phyloP scores from a whole-genome alignment of 2,113 vertebrate species.

The Dicaeum eximium region DNA sequence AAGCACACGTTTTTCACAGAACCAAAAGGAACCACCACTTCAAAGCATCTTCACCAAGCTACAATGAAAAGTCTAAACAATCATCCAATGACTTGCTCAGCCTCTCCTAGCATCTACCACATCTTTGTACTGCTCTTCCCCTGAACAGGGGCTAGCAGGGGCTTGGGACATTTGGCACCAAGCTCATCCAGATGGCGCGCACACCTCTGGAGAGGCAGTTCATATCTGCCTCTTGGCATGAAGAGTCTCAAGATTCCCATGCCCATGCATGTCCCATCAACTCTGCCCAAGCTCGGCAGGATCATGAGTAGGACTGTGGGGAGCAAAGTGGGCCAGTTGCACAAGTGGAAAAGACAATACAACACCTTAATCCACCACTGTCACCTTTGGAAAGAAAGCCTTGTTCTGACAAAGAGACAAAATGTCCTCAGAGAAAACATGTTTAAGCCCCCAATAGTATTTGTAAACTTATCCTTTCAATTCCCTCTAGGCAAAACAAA shows the following conservation, averaged over 20 bases:
- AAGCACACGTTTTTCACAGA: not conserved
- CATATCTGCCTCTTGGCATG: accelerated
- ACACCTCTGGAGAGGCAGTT: not conserved
- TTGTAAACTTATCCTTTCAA: not conserved
- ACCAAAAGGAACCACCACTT: not conserved
- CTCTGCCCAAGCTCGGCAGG: not conserved
- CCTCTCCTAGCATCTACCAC: not conserved
- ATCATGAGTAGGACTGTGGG: accelerated
- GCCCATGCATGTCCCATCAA: not conserved
- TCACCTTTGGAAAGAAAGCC: not conserved
- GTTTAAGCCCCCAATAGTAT: accelerated
- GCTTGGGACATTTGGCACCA: not conserved
- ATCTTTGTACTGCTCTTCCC: not conserved
- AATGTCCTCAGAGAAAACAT: not conserved
- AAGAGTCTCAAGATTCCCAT: accelerated
- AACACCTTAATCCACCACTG: not conserved
- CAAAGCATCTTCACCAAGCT: not conserved
- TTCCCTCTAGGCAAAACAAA: not conserved
- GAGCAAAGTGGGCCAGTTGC: not conserved
- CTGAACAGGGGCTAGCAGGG: not conserved
- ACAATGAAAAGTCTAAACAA: not conserved
- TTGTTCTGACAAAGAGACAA: not conserved
- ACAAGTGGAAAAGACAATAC: not conserved
- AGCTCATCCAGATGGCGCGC: accelerated
- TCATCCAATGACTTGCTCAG: not conserved